A percentile compares a stretch with the other conserved stretches of the same genome.
Conservation (phyloP, 2,888 invertebrate species). For the Catocala sponsa region DNA sequence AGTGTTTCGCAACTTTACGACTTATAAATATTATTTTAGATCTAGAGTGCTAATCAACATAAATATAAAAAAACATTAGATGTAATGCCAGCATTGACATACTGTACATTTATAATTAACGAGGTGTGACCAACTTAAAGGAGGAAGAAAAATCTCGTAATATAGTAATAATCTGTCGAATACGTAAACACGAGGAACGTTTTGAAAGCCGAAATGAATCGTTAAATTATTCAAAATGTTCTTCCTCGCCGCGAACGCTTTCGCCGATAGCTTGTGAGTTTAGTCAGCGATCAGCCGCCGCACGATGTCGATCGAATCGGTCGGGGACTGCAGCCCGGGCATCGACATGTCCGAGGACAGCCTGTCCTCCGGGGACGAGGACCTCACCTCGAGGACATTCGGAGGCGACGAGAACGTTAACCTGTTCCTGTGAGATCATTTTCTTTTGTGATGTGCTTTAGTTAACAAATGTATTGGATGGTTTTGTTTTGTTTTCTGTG, state of each 20-base stretch:
- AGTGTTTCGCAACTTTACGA: conserved; percentile 4
- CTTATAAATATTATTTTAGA: not conserved
- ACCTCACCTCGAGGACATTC: not conserved
- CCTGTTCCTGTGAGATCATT: conserved; percentile 64
- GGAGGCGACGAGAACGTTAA: conserved; percentile 52
- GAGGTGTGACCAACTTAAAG: conserved; percentile 21
- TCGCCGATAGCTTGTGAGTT: conserved; percentile 54
- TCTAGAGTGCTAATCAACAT: conserved; percentile 19
- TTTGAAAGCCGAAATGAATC: conserved; percentile 59
- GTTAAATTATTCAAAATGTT: conserved; percentile 60
- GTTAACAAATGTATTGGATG: conserved; percentile 37
- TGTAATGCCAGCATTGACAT: conserved; percentile 38
- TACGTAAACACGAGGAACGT: conserved; percentile 49
- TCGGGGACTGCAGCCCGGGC: conserved; percentile 38
- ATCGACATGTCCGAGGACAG: conserved; percentile 76
- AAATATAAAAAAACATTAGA: conserved; percentile 15
- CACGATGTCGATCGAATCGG: conserved; percentile 61
- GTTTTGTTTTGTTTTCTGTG: conserved; percentile 31
- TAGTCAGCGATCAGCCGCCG: conserved; percentile 64
- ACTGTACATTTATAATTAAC: conserved; percentile 21
- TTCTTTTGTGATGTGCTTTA: conserved; percentile 43
- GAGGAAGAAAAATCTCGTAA: conserved; percentile 34
- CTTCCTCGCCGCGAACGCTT: conserved; percentile 57
- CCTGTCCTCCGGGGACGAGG: conserved; percentile 60
- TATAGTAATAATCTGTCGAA: conserved; percentile 35